Conservation (phyloP, 92 coral and sea anemone species). For the Nematostella vectensis region DNA sequence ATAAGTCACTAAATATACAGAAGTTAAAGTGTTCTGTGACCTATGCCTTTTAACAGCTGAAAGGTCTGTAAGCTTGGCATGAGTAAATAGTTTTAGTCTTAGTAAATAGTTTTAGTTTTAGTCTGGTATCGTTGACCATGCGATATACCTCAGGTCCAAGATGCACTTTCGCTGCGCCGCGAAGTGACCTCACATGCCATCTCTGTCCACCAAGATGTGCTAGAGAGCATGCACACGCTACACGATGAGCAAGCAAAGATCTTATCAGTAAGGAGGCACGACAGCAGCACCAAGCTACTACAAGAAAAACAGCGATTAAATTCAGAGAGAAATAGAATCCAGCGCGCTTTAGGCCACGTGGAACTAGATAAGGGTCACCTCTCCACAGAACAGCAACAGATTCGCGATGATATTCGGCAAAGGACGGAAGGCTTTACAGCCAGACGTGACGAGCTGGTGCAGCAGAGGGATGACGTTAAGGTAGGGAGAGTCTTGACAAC, state of each 20-base stretch:
- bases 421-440: constrained; percentile 49
- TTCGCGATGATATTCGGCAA: constrained; percentile 42
- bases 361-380: constrained; percentile 72
- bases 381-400: constrained; percentile 41
- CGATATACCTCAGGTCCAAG: constrained; percentile 53
- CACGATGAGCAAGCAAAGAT: constrained; percentile 35
- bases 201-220: constrained; percentile 45
- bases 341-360: constrained; percentile 72
- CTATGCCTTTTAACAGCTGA: too few species aligned
- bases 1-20: too few species aligned
- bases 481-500: too few species aligned
- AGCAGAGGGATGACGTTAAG: constrained; percentile 42
- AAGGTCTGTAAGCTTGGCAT: too few species aligned
- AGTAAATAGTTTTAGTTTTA: too few species aligned
- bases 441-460: constrained; percentile 41
- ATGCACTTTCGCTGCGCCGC: constrained; percentile 35
- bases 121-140: too few species aligned
- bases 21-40: too few species aligned
- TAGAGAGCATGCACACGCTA: constrained; percentile 28
- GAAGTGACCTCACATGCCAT: constrained; percentile 32
- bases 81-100: too few species aligned
- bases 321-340: constrained; percentile 57
- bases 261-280: constrained; percentile 31
- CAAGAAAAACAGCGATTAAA: constrained; percentile 58
- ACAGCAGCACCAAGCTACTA: constrained; percentile 16